Percentiles rank a stretch among this genome's conserved stretches.
phyloP scores from a whole-genome alignment of 2,113 vertebrate species.

The Oreochromis niloticus region DNA sequence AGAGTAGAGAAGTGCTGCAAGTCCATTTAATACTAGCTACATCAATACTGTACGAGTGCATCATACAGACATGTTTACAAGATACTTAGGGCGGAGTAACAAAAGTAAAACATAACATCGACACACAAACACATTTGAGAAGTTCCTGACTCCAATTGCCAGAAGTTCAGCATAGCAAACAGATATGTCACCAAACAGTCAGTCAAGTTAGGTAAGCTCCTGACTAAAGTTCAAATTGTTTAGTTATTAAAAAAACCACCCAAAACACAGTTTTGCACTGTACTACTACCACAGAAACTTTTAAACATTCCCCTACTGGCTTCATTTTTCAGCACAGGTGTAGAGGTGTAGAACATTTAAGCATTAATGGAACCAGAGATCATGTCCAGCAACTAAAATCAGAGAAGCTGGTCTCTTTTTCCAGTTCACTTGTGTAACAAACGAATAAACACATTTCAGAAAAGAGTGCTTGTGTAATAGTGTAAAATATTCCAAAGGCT shows the following conservation, averaged over 20 bases:
- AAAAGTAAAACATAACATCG: not conserved
- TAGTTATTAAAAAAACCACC: rapidly evolving
- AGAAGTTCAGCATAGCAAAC: not conserved
- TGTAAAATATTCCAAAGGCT: rapidly evolving
- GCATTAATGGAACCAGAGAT: not conserved
- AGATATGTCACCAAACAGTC: not conserved
- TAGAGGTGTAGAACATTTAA: rapidly evolving
- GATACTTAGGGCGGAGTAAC: not conserved
- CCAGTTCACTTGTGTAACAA: not conserved
- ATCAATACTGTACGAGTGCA: not conserved
- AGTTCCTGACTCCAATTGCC: not conserved
- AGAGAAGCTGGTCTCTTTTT: not conserved
- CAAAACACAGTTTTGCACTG: not conserved
- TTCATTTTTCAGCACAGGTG: rapidly evolving
- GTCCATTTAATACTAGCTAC: not conserved
- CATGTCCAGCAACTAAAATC: not conserved
- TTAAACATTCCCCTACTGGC: rapidly evolving
- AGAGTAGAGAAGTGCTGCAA: not conserved
- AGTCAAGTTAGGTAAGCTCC: not conserved
- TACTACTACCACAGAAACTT: not conserved
- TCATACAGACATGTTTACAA: not conserved
- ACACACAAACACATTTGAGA: not conserved
- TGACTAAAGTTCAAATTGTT: not conserved
- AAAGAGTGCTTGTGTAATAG: rapidly evolving
- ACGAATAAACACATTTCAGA: not conserved